phyloP scores from a whole-genome alignment of 2,888 invertebrate genomes.

The Caenorhabditis sinica region DNA sequence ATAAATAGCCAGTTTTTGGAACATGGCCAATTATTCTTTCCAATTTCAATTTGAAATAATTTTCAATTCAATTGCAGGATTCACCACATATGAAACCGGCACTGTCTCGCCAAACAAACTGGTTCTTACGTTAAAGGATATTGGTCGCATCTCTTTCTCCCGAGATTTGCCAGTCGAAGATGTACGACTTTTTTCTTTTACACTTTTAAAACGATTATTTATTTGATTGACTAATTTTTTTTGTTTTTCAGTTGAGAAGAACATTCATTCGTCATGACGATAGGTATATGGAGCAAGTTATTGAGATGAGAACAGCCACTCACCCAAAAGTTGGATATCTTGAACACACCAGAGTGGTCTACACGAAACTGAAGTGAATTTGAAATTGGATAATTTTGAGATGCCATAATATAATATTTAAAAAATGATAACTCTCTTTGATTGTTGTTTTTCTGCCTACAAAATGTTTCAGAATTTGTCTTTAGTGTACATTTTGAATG shows the following conservation, averaged over 20 bases:
- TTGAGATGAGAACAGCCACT: constrained; percentile 84
- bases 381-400: not conserved
- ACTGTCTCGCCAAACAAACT: constrained; percentile 80
- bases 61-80: constrained; percentile 75
- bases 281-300: constrained; percentile 82
- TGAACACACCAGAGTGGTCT: constrained; percentile 83
- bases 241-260: constrained; percentile 80
- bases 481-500: constrained; percentile 9
- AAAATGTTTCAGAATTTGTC: not conserved
- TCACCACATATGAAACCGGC: constrained; percentile 84
- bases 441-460: not conserved
- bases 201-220: not conserved
- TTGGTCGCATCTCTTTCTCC: constrained; percentile 84
- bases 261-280: constrained; percentile 84
- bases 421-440: not conserved
- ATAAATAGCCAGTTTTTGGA: not conserved
- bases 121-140: constrained; percentile 83
- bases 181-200: constrained; percentile 70
- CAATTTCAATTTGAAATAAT: not conserved
- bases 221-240: not conserved
- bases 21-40: not conserved
- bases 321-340: constrained; percentile 83
- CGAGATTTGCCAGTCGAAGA: constrained; percentile 84
- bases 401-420: constrained; percentile 32
- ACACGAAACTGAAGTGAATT: constrained; percentile 77